A percentile compares a stretch with the other conserved stretches of the same genome.
Evolutionary conservation across 2,797 vertebrate genomes (phyloP).

Genomic region (Sarcophilus harrisii): DNA sequence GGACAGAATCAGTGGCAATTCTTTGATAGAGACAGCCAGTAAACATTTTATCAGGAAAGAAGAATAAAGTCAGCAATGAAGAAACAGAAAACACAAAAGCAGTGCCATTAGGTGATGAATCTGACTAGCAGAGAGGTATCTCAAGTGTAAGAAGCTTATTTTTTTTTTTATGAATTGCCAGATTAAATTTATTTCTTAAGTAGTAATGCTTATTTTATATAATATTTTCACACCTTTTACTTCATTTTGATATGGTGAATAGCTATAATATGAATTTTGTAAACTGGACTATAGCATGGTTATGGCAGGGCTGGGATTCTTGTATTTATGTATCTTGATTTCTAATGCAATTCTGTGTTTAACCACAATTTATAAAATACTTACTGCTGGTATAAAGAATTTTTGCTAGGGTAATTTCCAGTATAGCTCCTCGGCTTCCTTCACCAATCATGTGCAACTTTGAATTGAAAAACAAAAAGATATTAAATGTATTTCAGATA

Average conservation of each 20-base stretch:
- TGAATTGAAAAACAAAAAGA: constrained; percentile 15
- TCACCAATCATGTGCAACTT: constrained; percentile 98
- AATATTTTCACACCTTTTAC: too few species aligned
- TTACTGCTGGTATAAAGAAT: constrained; percentile 91
- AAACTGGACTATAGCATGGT: neutral
- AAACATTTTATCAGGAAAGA: neutral
- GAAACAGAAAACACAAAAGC: neutral
- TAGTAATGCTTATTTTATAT: neutral
- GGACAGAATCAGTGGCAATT: neutral
- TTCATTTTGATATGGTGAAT: neutral
- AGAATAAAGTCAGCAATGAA: too few species aligned
- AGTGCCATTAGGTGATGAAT: neutral
- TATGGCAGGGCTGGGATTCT: neutral
- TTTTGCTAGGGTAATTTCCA: constrained; percentile 97
- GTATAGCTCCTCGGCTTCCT: constrained; percentile 92
- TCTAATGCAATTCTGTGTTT: neutral
- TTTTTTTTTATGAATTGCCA: neutral
- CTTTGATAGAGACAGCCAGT: neutral
- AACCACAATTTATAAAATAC: constrained; percentile 76
- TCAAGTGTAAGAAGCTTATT: neutral
- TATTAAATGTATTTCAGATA: constrained; percentile 33
- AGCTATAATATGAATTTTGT: neutral
- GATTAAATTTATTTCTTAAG: neutral
- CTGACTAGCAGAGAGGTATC: neutral
- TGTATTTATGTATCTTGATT: neutral